Conservation (phyloP, 2,113 vertebrate genomes). For the Ctenodactylus gundi region DNA sequence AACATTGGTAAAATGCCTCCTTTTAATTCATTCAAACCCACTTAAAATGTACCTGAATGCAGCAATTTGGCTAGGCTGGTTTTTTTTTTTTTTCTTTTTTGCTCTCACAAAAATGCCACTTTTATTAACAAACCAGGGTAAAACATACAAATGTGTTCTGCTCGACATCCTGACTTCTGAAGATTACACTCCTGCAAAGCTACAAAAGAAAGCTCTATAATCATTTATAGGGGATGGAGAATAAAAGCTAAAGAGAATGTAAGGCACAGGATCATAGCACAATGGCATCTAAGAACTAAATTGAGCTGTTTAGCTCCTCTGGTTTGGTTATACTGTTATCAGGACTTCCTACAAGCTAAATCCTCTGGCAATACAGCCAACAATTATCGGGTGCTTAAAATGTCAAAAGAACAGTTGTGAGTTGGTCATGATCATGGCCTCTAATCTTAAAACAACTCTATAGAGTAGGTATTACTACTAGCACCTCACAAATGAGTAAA, state of each 20-base stretch:
- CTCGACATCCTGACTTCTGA: conserved; percentile 46
- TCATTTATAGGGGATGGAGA: background rate
- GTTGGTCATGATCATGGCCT: background rate
- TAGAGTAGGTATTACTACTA: background rate
- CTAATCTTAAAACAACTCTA: background rate
- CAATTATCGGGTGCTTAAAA: background rate
- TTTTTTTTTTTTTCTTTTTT: too few species aligned
- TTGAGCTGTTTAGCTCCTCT: background rate
- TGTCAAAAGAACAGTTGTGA: background rate
- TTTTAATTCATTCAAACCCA: conserved; percentile 64
- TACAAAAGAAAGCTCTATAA: conserved; percentile 2
- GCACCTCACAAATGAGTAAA: background rate
- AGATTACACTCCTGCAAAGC: background rate
- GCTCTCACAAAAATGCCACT: conserved; percentile 66
- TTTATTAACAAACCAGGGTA: conserved; percentile 59
- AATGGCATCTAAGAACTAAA: background rate
- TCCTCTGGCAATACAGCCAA: background rate
- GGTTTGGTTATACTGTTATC: background rate
- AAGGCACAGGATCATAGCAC: background rate
- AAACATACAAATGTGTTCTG: background rate
- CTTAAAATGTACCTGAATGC: conserved; percentile 66
- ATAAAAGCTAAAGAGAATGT: background rate
- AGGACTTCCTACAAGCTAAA: background rate
- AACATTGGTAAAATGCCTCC: conserved; percentile 52
- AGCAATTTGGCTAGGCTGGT: conserved; percentile 58